A percentile compares a stretch with the other conserved stretches of the same genome.
Evolutionary conservation across 2,888 invertebrate genomes (phyloP).

Genomic region (Campoletis raptor): DNA sequence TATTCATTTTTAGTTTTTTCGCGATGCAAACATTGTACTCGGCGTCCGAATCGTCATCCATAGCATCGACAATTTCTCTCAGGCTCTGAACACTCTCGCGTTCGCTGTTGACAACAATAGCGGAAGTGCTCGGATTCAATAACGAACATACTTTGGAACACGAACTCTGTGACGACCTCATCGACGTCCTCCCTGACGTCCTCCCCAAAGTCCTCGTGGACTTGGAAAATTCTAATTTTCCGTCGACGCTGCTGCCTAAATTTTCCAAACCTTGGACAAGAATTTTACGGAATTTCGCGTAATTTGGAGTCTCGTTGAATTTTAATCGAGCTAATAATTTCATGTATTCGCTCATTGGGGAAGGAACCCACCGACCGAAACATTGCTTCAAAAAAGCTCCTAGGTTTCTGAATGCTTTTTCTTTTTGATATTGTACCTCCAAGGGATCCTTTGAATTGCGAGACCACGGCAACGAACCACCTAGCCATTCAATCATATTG

Average conservation of each 20-base stretch:
- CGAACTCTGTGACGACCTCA: slow-evolving; percentile 8
- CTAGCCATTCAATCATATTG: slow-evolving; percentile 97
- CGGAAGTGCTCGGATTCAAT: slow-evolving; percentile 78
- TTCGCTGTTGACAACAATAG: slow-evolving; percentile 78
- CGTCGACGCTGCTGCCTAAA: slow-evolving; percentile 86
- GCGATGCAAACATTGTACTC: slow-evolving; percentile 81
- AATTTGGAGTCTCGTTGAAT: slow-evolving; percentile 91
- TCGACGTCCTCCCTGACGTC: neutral
- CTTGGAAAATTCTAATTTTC: slow-evolving; percentile 87
- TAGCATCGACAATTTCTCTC: slow-evolving; percentile 74
- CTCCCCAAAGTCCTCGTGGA: slow-evolving; percentile 41
- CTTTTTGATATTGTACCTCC: slow-evolving; percentile 89
- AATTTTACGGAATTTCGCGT: slow-evolving; percentile 89
- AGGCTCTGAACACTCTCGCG: slow-evolving; percentile 76
- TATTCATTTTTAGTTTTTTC: slow-evolving; percentile 73
- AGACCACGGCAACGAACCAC: slow-evolving; percentile 94
- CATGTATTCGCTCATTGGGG: slow-evolving; percentile 85
- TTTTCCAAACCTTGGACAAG: slow-evolving; percentile 89
- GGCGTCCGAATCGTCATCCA: slow-evolving; percentile 78
- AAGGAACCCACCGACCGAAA: slow-evolving; percentile 83
- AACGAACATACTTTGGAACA: slow-evolving; percentile 25
- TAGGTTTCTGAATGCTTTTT: slow-evolving; percentile 88
- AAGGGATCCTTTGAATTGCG: slow-evolving; percentile 87
- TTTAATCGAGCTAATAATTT: slow-evolving; percentile 89
- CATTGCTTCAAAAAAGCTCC: slow-evolving; percentile 84